Evolutionary conservation across 2,888 invertebrate genomes (phyloP).

Genomic region (Cerastis leucographa): DNA sequence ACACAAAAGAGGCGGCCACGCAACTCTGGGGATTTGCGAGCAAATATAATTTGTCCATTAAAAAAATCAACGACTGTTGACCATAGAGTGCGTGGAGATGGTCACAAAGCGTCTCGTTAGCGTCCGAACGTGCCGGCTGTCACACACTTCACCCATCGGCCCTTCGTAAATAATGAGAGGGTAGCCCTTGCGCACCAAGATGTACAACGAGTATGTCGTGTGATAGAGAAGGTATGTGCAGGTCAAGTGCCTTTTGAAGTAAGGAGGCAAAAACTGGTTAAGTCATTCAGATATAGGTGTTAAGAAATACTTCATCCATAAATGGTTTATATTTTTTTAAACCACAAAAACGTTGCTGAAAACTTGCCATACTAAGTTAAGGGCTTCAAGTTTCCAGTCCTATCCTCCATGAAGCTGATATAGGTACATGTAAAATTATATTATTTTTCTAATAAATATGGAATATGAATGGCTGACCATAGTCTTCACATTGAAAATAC

Average conservation of each 20-base stretch:
- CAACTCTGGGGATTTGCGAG: conserved; percentile 80
- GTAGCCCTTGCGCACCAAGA: conserved; percentile 78
- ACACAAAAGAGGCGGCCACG: conserved; percentile 77
- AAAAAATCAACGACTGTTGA: conserved; percentile 89
- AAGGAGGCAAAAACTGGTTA: not conserved
- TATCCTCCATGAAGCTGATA: not conserved
- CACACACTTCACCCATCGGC: conserved; percentile 89
- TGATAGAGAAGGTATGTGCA: conserved; percentile 73
- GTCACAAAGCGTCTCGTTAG: conserved; percentile 91
- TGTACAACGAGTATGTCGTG: conserved; percentile 68
- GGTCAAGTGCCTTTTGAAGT: conserved; percentile 23
- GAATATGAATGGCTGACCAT: not conserved
- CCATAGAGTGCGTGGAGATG: conserved; percentile 85
- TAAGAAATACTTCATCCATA: not conserved
- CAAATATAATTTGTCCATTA: conserved; percentile 90
- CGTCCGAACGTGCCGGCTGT: conserved; percentile 89
- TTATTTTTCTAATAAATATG: not conserved
- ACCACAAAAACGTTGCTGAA: not conserved
- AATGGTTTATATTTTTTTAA: not conserved
- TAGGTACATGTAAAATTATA: not conserved
- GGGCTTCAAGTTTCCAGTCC: not conserved
- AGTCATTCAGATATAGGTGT: not conserved
- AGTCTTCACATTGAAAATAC: conserved; percentile 13
- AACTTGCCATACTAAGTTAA: not conserved
- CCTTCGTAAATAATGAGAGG: conserved; percentile 91